A percentile compares a stretch with the other conserved stretches of the same genome.
These are phyloP conservation scores for Lagorchestes hirsutus DNA, from an alignment of 2,797 vertebrate genomes.

Conservation along the genomic window DNA sequence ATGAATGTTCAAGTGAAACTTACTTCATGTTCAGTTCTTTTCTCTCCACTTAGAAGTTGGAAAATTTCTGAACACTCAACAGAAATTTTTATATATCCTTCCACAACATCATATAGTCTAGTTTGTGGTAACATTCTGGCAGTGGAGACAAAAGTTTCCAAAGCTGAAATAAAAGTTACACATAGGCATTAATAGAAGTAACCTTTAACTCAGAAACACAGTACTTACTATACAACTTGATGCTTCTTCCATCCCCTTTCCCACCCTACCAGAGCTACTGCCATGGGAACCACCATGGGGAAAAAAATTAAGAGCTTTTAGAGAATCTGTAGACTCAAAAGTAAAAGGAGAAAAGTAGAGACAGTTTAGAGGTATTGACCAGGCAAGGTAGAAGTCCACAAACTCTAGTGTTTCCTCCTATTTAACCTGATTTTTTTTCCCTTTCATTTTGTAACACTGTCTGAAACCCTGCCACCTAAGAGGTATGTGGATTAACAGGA, in stretches of 20 bases:
- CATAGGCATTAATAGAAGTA: not conserved
- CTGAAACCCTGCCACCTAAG: not conserved
- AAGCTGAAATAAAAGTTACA: slow-evolving; percentile 79
- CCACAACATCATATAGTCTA: slow-evolving; percentile 92
- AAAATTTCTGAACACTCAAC: slow-evolving; percentile 95
- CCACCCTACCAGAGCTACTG: not conserved
- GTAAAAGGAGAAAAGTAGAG: not conserved
- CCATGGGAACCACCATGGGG: not conserved
- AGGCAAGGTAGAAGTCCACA: not conserved
- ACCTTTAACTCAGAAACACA: not conserved
- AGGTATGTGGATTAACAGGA: not conserved
- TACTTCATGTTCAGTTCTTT: slow-evolving; percentile 90
- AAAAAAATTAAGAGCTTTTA: not conserved
- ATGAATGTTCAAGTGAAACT: slow-evolving; percentile 53
- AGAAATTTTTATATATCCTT: slow-evolving; percentile 96
- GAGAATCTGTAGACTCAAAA: not conserved
- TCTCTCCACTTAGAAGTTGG: slow-evolving; percentile 91
- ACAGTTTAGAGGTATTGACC: not conserved
- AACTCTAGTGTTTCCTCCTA: not conserved
- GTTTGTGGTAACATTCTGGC: slow-evolving; percentile 90
- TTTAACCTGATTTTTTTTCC: not conserved
- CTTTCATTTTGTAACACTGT: not conserved
- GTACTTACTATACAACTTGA: not conserved
- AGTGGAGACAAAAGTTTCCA: slow-evolving; percentile 89
- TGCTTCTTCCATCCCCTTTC: not conserved